phyloP scores from a whole-genome alignment of 2,888 invertebrate genomes.

The Metopia argyrocephala region DNA sequence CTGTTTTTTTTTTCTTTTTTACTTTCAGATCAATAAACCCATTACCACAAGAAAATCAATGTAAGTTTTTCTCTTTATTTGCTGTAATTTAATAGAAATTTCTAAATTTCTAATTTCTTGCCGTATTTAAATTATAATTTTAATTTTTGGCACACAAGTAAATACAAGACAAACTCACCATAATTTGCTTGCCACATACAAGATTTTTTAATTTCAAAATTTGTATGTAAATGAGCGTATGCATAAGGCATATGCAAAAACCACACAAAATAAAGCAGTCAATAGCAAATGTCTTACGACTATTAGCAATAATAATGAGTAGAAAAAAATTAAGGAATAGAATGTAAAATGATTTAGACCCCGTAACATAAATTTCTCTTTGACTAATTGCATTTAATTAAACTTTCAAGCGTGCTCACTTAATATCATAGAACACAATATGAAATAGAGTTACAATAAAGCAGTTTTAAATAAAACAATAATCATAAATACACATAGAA shows the following conservation, averaged over 20 bases:
- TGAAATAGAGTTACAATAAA: slow-evolving; percentile 21
- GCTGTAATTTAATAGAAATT: background rate
- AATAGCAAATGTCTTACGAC: background rate
- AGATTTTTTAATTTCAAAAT: background rate
- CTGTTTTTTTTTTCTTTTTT: slow-evolving; percentile 3
- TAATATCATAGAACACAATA: slow-evolving; percentile 24
- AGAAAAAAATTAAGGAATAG: background rate
- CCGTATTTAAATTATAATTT: slow-evolving; percentile 1
- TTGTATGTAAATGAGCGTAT: background rate
- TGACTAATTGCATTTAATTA: slow-evolving; percentile 60
- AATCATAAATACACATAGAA: slow-evolving; percentile 19
- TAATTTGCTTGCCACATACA: background rate
- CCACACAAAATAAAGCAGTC: slow-evolving; percentile 1
- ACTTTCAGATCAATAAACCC: slow-evolving; percentile 36
- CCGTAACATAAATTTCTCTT: slow-evolving; percentile 63
- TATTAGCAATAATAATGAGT: slow-evolving; percentile 6
- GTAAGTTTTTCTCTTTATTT: slow-evolving; percentile 38
- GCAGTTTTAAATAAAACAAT: slow-evolving; percentile 19
- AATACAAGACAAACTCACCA: background rate
- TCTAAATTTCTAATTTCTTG: background rate
- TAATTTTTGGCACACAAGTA: slow-evolving; percentile 10
- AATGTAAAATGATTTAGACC: slow-evolving; percentile 20
- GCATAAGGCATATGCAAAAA: slow-evolving; percentile 46
- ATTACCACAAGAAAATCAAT: background rate
- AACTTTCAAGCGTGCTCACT: slow-evolving; percentile 49